Base-by-base conservation (phyloP, 92 coral and sea anemone genomes). In the Umimayanthus chanpuru region DNA sequence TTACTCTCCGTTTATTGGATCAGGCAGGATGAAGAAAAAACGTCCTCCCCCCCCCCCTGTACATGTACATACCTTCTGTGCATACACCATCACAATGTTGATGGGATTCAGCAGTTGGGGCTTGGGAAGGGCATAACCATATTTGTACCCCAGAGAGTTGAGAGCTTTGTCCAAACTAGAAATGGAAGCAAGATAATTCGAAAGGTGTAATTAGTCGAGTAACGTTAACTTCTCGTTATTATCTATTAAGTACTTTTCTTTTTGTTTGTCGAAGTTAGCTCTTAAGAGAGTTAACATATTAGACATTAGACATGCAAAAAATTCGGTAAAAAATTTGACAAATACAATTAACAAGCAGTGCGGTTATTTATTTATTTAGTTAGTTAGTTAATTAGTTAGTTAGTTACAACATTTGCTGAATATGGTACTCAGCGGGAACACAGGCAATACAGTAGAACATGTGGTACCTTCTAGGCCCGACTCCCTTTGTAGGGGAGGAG, bases 131-230 rank as follows among this genome's bases (percentile, higher is more conserved):
- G 95, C 92, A 88, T 97, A 97, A 53, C 99, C 99, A 81, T 86
- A 95, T 85, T 95, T 91, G 85, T 97, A 97, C 36, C 99, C 99
- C 74, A 92, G 86, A 61, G 99, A 97, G 81, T 97, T 81, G 38
- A 95, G 79, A 41, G 99, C 99, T 85, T 97, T 97, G 91, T 97
- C 99, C 73, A 97, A 49, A 82, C 99, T 97, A 79, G 26, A 93
- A 66, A 50, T 76, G 7, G 12, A 86, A 76, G 47, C 23, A 28
- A 77, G 30, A 79, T 12, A n/a, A 58, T 61, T 47, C 4, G 15
- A 50, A 53, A 72, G 39, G 6, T 4, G 16, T 21, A 72, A 28
- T 23, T 72, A 1, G 40, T 80, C 25, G 21, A 50, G 1, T 20
- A 44, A 77, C 4, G 5, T 21, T 20, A 44, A 77, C 4, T 20